phyloP scores from a whole-genome alignment of 1,140 invertebrate genomes.

The Neelides sp. region DNA sequence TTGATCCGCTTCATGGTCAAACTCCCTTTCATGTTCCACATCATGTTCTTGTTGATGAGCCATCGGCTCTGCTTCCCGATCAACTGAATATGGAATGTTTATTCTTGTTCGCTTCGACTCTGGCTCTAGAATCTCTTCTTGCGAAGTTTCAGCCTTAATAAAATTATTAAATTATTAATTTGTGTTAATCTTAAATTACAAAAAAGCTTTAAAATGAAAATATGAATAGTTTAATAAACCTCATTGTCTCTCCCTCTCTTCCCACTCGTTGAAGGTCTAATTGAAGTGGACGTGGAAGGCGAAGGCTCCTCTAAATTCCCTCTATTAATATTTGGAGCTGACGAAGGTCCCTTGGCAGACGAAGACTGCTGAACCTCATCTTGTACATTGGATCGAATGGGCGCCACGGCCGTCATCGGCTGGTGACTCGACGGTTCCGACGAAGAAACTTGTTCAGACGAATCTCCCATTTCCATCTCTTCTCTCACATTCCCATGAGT shows the following conservation, averaged over 20 bases:
- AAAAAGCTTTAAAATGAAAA: background rate
- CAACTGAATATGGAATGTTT: constrained; percentile 13
- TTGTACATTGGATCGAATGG: constrained; percentile 20
- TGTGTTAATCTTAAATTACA: background rate
- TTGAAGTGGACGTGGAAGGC: constrained; percentile 10
- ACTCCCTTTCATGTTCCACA: constrained; percentile 34
- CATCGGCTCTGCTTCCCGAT: constrained; percentile 32
- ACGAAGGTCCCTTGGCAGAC: background rate
- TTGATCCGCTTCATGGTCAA: constrained; percentile 43
- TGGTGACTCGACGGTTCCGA: constrained; percentile 27
- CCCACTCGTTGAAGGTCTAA: constrained; percentile 17
- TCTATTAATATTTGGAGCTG: background rate
- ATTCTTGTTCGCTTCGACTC: constrained; percentile 20
- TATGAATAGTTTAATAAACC: background rate
- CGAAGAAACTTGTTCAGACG: constrained; percentile 29
- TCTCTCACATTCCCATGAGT: constrained; percentile 11
- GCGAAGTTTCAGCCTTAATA: constrained; percentile 8
- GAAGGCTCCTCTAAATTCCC: constrained; percentile 21
- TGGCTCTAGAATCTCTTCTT: constrained; percentile 16
- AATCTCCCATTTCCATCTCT: constrained; percentile 29
- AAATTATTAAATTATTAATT: background rate
- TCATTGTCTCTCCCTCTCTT: constrained; percentile 21
- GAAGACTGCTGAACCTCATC: constrained; percentile 17
- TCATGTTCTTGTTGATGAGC: constrained; percentile 45
- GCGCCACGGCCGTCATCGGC: constrained; percentile 16